Base-by-base conservation (phyloP, 2,888 invertebrate genomes). In the Aphodius granarius region DNA sequence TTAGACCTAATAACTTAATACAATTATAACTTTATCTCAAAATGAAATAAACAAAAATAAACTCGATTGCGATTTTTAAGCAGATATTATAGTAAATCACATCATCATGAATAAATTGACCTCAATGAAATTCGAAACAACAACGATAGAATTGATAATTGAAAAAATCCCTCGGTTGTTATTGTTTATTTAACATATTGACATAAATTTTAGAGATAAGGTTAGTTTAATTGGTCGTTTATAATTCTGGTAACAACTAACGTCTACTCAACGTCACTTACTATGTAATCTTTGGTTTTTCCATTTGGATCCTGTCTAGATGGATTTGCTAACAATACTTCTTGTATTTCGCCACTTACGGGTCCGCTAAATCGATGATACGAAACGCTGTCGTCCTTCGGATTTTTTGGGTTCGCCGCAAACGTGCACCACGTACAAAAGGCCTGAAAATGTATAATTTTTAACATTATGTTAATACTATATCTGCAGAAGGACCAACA, bases 301-400 rank as follows among this genome's bases (percentile, higher is more conserved):
- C 90, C 86, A 79, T 89, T 89, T 9, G 88, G 89, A 75, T 89
- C 88, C 17, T 64, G 18, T 78, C 86, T 85, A 1, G 89, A 88
- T 13, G 87, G 84, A 4, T 89, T 89, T 13, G 90, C 88, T 0
- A 91, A 90, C 80, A 88, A 85, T 15, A 92, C 88, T 84, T 91
- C 89, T 5, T 88, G 85, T 68, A 91, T 90, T 82, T 90, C 88
- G 0, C 94, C 94, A 82, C 92, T 92, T 21, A 94, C 94, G 18
- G 94, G 94, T 6, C 94, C 94, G 83, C 90, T 91, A 86, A 94
- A 94, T 80, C 92, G 90, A 83, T 92, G 91, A 86, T 92, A 94
- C 5, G 93, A 93, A 83, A 91, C 93, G 71, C 92, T 92, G 43
- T 91, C 90, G 17, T 73, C 73, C 65, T 18, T 74, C 63, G 66